Percentiles rank a stretch among this genome's conserved stretches.
phyloP scores from a whole-genome alignment of 2,113 vertebrate species.

The Melanocharis versteri region DNA sequence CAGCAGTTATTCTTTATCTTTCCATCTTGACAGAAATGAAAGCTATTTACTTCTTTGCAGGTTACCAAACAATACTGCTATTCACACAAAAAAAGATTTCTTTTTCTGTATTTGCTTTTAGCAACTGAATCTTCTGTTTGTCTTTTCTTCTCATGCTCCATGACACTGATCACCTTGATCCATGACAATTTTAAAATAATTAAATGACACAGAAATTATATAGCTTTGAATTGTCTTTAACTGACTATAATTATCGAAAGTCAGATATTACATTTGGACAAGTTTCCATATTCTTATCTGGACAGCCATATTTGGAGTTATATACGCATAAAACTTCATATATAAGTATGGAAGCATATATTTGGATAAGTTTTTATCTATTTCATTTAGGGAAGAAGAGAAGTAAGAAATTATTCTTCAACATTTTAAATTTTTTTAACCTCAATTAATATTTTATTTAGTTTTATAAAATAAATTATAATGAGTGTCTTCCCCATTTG shows the following conservation, averaged over 20 bases:
- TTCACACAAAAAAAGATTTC: background rate
- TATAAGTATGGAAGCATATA: background rate
- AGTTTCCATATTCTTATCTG: background rate
- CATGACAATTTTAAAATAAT: background rate
- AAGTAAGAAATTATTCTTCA: background rate
- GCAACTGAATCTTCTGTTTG: background rate
- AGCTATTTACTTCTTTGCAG: background rate
- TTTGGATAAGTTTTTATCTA: background rate
- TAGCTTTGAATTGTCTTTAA: background rate
- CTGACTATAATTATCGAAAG: background rate
- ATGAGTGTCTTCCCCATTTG: rapidly evolving
- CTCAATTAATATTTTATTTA: background rate
- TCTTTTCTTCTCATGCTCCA: background rate
- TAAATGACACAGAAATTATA: background rate
- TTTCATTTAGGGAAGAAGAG: background rate
- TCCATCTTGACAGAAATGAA: background rate
- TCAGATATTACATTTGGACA: background rate
- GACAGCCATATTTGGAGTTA: background rate
- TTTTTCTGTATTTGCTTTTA: background rate
- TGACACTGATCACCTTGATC: background rate
- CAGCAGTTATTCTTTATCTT: background rate
- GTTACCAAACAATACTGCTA: background rate
- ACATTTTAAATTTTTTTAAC: background rate
- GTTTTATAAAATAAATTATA: background rate
- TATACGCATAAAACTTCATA: background rate